A percentile compares a stretch with the other conserved stretches of the same genome.
Conservation (phyloP, 1,140 invertebrate genomes). For the Eurytemora carolleeae region DNA sequence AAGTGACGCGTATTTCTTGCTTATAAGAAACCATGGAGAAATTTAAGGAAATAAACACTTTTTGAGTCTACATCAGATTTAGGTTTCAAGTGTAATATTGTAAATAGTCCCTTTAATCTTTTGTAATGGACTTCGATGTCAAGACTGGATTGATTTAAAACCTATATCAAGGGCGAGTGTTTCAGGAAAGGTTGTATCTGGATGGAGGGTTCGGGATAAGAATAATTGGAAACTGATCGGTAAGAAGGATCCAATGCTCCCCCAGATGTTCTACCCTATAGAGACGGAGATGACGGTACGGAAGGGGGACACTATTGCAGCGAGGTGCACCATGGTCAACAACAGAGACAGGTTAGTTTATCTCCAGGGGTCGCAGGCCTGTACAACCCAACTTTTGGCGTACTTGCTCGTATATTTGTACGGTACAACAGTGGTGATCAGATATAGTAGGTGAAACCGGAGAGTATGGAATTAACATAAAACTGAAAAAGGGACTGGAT, state of each 20-base stretch:
- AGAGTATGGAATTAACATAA: too few relatives aligned
- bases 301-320: constrained; percentile 56
- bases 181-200: constrained; percentile 57
- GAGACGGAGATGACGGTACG: constrained; percentile 30
- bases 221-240: constrained; percentile 59
- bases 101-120: too few relatives aligned
- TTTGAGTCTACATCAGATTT: too few relatives aligned
- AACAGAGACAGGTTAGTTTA: constrained; percentile 37
- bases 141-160: too few relatives aligned
- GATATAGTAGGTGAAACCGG: too few relatives aligned
- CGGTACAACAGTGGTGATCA: neutral
- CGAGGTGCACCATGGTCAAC: constrained; percentile 75
- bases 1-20: too few relatives aligned
- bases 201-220: constrained; percentile 49
- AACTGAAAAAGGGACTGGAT: too few relatives aligned
- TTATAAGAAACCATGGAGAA: too few relatives aligned
- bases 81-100: too few relatives aligned
- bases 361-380: constrained; percentile 46
- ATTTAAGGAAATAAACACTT: too few relatives aligned
- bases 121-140: too few relatives aligned
- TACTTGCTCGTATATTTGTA: constrained; percentile 2
- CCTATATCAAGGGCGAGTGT: too few relatives aligned
- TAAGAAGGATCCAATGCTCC: constrained; percentile 69
- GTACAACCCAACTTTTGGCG: neutral
- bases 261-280: constrained; percentile 90